Percentiles rank a stretch among this genome's conserved stretches.
Evolutionary conservation across 2,113 vertebrate genomes (phyloP).

Genomic region (Epinephelus fuscoguttatus): DNA sequence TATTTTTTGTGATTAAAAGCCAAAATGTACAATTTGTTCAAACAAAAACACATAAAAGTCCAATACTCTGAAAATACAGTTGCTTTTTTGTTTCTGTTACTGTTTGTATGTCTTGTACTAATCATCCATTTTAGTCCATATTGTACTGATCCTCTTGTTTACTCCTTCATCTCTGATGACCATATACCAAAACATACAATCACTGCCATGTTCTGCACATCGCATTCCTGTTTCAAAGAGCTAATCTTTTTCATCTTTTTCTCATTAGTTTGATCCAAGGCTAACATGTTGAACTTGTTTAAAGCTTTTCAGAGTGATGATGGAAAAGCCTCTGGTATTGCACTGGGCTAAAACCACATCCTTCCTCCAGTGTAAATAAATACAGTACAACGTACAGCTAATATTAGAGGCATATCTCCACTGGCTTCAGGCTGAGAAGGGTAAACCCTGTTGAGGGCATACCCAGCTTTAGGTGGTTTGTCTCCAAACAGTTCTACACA

Average conservation of each 20-base stretch:
- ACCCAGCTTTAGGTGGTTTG: constrained; percentile 43
- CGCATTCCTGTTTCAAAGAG: constrained; percentile 60
- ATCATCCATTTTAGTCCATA: constrained; percentile 34
- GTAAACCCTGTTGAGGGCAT: constrained; percentile 42
- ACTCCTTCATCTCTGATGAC: constrained; percentile 54
- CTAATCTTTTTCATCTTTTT: constrained; percentile 61
- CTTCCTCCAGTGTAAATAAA: constrained; percentile 73
- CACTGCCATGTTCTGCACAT: constrained; percentile 56
- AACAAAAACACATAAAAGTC: background rate
- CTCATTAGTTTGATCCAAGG: constrained; percentile 65
- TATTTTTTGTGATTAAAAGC: background rate
- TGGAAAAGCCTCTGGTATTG: constrained; percentile 67
- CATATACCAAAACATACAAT: constrained; percentile 63
- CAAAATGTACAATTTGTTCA: background rate
- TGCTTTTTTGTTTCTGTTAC: constrained; percentile 1
- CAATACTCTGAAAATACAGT: background rate
- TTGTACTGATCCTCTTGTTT: constrained; percentile 60
- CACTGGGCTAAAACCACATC: constrained; percentile 71
- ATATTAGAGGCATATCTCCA: constrained; percentile 65
- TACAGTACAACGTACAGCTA: constrained; percentile 56
- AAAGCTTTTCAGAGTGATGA: constrained; percentile 65
- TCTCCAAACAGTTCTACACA: constrained; percentile 15
- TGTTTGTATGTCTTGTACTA: constrained; percentile 29
- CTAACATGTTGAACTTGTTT: constrained; percentile 78
- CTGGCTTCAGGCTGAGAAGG: constrained; percentile 36